A percentile compares a stretch with the other conserved stretches of the same genome.
These are phyloP conservation scores for Hyles lineata DNA, from an alignment of 2,888 invertebrate species.

Conservation along the genomic window DNA sequence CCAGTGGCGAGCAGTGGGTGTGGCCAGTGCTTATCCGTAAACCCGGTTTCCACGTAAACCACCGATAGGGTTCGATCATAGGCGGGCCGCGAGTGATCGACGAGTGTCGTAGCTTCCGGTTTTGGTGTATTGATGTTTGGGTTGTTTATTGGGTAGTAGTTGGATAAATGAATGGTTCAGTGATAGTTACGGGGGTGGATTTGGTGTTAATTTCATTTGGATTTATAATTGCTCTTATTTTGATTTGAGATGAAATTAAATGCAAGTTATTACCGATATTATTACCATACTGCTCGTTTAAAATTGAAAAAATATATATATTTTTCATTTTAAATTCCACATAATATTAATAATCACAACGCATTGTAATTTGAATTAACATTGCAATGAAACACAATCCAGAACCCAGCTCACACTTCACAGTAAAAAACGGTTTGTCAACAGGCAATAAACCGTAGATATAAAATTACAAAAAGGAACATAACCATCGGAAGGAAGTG, in stretches of 20 bases:
- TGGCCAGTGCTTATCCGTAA: slow-evolving; percentile 56
- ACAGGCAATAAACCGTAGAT: slow-evolving; percentile 35
- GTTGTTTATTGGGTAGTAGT: background rate
- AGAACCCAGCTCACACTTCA: slow-evolving; percentile 38
- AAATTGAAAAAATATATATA: no score
- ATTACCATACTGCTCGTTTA: no score
- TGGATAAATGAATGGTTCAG: background rate
- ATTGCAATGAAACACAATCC: slow-evolving; percentile 29
- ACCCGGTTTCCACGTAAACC: slow-evolving; percentile 59
- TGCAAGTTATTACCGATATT: no score
- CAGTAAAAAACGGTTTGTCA: slow-evolving; percentile 40
- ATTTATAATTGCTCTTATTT: no score
- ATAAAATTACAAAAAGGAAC: slow-evolving; percentile 40
- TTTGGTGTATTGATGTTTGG: background rate
- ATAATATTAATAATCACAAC: background rate
- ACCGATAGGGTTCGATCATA: slow-evolving; percentile 65
- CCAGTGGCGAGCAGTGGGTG: slow-evolving; percentile 76
- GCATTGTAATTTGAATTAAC: background rate
- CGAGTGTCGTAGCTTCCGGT: background rate
- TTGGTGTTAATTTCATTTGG: no score
- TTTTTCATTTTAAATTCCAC: background rate
- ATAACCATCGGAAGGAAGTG: slow-evolving; percentile 56
- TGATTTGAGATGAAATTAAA: no score
- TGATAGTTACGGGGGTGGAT: no score
- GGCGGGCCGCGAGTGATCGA: slow-evolving; percentile 32